A percentile compares a stretch with the other conserved stretches of the same genome.
phyloP scores from a whole-genome alignment of 2,888 invertebrate species.

The Poecilus cupreus region DNA sequence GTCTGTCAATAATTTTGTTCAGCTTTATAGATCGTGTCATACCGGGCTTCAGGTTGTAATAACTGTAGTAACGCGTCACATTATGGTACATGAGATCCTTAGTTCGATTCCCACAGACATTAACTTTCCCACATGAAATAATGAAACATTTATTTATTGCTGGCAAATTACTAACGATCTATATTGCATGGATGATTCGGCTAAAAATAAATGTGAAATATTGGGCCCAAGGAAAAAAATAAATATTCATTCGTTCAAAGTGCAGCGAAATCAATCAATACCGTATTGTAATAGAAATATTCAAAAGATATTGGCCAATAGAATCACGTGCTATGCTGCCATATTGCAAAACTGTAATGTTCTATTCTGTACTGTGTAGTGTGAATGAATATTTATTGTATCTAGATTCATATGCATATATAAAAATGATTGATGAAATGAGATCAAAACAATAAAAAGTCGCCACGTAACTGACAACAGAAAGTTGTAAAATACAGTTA shows the following conservation, averaged over 20 bases:
- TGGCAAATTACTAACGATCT: too few species aligned
- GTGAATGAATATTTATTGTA: constrained; percentile 19
- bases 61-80: too few species aligned
- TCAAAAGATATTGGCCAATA: constrained; percentile 9
- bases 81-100: too few species aligned
- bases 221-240: constrained; percentile 21
- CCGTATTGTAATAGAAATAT: constrained; percentile 23
- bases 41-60: too few species aligned
- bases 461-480: not conserved
- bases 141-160: too few species aligned
- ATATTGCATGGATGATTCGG: not conserved
- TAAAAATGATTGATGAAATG: constrained; percentile 38
- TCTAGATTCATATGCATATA: not conserved
- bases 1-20: too few species aligned
- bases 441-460: constrained; percentile 40
- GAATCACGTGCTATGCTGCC: not conserved
- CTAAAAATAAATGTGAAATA: not conserved
- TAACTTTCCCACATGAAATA: too few species aligned
- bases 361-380: not conserved
- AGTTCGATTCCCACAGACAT: too few species aligned
- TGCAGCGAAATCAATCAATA: constrained; percentile 26
- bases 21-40: too few species aligned
- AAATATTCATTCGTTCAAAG: constrained; percentile 13
- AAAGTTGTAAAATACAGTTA: not conserved
- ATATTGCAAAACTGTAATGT: constrained; percentile 3